Base-by-base conservation (phyloP, 2,888 invertebrate species). In the Seira ritae region DNA sequence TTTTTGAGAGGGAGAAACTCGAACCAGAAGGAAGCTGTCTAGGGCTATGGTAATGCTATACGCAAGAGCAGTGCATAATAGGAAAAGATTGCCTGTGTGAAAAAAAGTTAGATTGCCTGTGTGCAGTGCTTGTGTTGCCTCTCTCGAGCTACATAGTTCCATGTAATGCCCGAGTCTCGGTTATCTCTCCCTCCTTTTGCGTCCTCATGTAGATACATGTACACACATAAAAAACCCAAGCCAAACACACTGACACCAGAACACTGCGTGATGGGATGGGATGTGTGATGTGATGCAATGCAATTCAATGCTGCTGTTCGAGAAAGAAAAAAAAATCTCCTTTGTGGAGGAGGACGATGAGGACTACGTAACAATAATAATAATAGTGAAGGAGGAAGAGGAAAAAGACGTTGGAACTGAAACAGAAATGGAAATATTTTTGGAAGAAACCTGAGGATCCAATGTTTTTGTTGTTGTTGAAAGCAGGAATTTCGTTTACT, bases 11-110 rank as follows among this genome's bases (percentile, higher is more conserved):
- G 46, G 19, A 46, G 67, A 31, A n/a, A 77, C 76, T 67, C 66
- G 19, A 80, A 69, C 62, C 68, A 80, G 74, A 74, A 80, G 80
- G 80, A 74, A 80, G 62, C 74, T 74, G 73, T 80, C 68, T 60
- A 74, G 74, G 31, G 31, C 31, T 74, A 80, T 74, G 74, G 80
- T 75, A 60, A 62, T 69, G 62, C 74, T 80, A 75, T 75, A 80
- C 80, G 80, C 80, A 80, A 80, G 80, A 80, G 80, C 80, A 80
- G 80, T 80, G 69, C 62, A 73, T 73, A 37, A 46, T 19, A 75
- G 72, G 74, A 75, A 73, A 80, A n/a, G 65, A 65, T 31, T 31
- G 31, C 2, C 31, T 31, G n/a, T n/a, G n/a, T n/a, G n/a, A n/a
- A n/a, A n/a, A n/a, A n/a, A n/a, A n/a, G n/a, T n/a, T n/a, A n/a